These are phyloP conservation scores for Leptestheria dahalacensis DNA, from an alignment of 1,140 invertebrate genomes.

Conservation along the genomic window DNA sequence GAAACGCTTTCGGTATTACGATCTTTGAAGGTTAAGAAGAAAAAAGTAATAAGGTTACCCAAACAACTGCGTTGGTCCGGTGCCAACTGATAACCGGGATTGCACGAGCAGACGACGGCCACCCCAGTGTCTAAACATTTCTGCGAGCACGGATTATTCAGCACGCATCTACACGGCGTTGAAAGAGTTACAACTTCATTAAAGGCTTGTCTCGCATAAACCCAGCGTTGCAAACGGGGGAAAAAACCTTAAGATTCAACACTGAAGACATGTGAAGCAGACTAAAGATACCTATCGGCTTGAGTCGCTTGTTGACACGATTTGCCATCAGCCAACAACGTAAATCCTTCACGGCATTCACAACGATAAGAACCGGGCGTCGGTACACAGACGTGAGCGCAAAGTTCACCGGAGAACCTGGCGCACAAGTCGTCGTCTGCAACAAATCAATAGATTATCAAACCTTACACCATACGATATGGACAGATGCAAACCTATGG, in stretches of 20 bases:
- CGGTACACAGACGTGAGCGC: constrained; percentile 54
- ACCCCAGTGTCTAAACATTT: constrained; percentile 43
- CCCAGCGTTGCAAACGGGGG: no score
- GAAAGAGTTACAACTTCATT: constrained; percentile 11
- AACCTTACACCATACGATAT: neutral
- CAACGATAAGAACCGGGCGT: constrained; percentile 51
- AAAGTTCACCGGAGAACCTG: constrained; percentile 45
- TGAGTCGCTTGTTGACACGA: constrained; percentile 35
- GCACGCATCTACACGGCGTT: constrained; percentile 32
- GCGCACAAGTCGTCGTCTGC: constrained; percentile 43
- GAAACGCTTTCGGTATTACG: neutral
- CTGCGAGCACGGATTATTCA: constrained; percentile 47
- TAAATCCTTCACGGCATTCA: constrained; percentile 52
- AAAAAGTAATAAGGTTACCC: constrained; percentile 21
- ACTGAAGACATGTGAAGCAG: neutral
- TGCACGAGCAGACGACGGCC: constrained; percentile 43
- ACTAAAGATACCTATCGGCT: constrained; percentile 3
- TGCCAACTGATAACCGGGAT: constrained; percentile 34
- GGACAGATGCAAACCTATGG: neutral
- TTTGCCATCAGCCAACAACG: constrained; percentile 45
- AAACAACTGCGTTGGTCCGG: constrained; percentile 33
- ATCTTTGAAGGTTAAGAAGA: neutral
- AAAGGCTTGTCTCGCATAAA: no score
- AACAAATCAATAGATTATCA: constrained; percentile 18
- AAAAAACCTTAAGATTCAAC: neutral